Base-by-base conservation (phyloP, 2,888 invertebrate species). In the Agyllia agylla region DNA sequence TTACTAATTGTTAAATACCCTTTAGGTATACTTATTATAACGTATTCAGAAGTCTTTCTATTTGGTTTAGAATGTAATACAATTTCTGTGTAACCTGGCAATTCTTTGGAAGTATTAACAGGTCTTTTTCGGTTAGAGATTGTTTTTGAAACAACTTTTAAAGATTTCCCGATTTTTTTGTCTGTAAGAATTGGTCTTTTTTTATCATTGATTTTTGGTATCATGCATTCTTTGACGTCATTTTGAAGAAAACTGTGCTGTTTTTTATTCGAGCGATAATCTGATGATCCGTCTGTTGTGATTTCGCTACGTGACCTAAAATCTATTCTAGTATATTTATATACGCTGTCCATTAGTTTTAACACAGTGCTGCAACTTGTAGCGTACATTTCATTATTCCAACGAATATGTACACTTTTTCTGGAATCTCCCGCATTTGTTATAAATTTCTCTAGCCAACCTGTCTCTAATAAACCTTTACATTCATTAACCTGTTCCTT, bases 221-320 rank as follows among this genome's bases (percentile, higher is more conserved):
- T 94, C 97, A 97, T 97, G 96, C 97, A 97, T 2, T 97, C 96
- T 95, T 97, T 95, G 87, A 97, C 95, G 49, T 96, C 95, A 91
- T 94, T 94, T 89, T 96, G 95, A n/a, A 96, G 93, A 81, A 96
- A 97, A 87, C 96, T 95, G 73, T 94, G 94, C 30, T 96, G 96
- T 75, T 94, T 95, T 27, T 90, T 93, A 73, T 94, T 90, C 3
- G 95, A 94, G 86, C 93, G 95, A 79, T 94, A 95, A 5, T 89
- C 64, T 35, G 95, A 95, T 0, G 96, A 95, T n/a, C 95, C 95
- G 2, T 92, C 94, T 2, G 95, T 94, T 17, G 95, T 95, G 0
- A 96, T 90, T 88, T 97, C 96, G 88, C 96, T 97, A 94, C 94
- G 95, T 8, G 97, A 96, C 91, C 94, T 95, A 20, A 96, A 95